phyloP scores from a whole-genome alignment of 2,797 vertebrate species.

The Morus bassanus region DNA sequence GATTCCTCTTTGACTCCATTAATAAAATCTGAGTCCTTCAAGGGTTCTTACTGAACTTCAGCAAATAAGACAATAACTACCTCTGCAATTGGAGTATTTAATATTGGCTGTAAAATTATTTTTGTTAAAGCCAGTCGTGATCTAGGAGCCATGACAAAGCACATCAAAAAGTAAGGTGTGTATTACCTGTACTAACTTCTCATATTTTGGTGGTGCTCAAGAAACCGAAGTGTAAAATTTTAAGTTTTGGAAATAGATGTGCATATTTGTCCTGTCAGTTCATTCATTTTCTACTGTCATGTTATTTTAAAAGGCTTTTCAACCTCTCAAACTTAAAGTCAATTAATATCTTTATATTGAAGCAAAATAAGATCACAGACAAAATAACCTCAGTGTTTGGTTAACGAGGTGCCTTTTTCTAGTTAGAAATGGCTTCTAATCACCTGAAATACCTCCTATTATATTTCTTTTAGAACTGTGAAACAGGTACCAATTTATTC shows the following conservation, averaged over 20 bases:
- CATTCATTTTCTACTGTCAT: not conserved
- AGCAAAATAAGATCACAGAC: not conserved
- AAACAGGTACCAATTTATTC: not conserved
- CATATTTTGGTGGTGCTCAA: not conserved
- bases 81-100: slow-evolving; percentile 26
- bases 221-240: slow-evolving; percentile 5
- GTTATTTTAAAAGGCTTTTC: slow-evolving; percentile 20
- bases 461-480: not conserved
- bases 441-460: not conserved
- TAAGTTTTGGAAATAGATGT: slow-evolving; percentile 12
- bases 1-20: not conserved
- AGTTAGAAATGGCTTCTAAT: not conserved
- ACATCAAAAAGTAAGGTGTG: not conserved
- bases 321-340: slow-evolving; percentile 17
- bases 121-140: not conserved
- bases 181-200: not conserved
- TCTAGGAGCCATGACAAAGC: not conserved
- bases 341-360: not conserved
- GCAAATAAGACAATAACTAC: slow-evolving; percentile 22
- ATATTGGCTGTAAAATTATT: slow-evolving; percentile 26
- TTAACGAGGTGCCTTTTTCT: not conserved
- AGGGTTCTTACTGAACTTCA: slow-evolving; percentile 40
- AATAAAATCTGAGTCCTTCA: slow-evolving; percentile 2
- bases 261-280: not conserved
- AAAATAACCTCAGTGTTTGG: slow-evolving; percentile 9